A percentile compares a stretch with the other conserved stretches of the same genome.
These are phyloP conservation scores for Acrossocheilus fasciatus DNA, from an alignment of 2,797 vertebrate genomes.

Conservation along the genomic window DNA sequence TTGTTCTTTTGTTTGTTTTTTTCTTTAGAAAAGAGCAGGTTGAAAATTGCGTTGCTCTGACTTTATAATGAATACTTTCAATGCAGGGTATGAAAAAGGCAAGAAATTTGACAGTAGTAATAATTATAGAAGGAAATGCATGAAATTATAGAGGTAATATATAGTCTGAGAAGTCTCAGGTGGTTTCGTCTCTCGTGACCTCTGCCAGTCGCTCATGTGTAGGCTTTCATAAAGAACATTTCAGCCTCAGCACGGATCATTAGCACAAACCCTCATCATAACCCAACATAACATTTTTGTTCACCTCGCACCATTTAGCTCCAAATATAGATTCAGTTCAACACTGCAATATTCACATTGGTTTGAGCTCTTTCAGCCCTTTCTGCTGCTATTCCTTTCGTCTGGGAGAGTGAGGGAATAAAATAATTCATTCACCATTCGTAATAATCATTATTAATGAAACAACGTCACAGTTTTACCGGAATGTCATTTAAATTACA, in stretches of 20 bases:
- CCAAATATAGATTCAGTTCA: slow-evolving; percentile 42
- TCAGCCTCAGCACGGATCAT: slow-evolving; percentile 35
- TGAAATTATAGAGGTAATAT: not conserved
- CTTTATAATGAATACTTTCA: not conserved
- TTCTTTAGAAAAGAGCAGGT: not conserved
- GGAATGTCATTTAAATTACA: slow-evolving; percentile 6
- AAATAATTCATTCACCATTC: slow-evolving; percentile 40
- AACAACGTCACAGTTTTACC: slow-evolving; percentile 27
- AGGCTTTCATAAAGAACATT: slow-evolving; percentile 35
- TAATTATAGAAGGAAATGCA: not conserved
- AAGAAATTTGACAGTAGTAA: not conserved
- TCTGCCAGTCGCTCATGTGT: slow-evolving; percentile 10
- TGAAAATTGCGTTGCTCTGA: not conserved
- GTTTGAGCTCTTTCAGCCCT: slow-evolving; percentile 12
- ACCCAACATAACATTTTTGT: slow-evolving; percentile 44
- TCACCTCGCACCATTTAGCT: slow-evolving; percentile 38
- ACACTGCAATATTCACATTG: slow-evolving; percentile 22
- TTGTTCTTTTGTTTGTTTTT: not conserved
- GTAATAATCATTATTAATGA: not conserved
- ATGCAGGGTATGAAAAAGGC: not conserved
- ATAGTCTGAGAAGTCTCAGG: not conserved
- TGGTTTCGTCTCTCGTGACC: slow-evolving; percentile 2
- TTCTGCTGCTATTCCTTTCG: slow-evolving; percentile 23
- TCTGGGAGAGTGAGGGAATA: not conserved
- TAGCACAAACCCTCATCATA: slow-evolving; percentile 29